Evolutionary conservation across 2,113 vertebrate genomes (phyloP).

Genomic region (Scytalopus superciliaris): DNA sequence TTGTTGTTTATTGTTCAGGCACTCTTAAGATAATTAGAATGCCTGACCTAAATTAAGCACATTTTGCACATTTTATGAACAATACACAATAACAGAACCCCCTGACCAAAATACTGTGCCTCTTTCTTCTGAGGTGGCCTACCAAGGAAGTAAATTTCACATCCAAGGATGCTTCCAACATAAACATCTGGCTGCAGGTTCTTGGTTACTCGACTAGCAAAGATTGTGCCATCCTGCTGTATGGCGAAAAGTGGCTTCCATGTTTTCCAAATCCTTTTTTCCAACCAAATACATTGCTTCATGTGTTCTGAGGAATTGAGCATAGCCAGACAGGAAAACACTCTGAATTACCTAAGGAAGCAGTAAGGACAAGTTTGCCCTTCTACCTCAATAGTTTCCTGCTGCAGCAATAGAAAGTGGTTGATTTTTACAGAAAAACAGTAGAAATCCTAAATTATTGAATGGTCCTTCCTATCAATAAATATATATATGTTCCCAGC

Average conservation of each 20-base stretch:
- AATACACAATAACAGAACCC: slow-evolving; percentile 3
- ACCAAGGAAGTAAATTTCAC: not conserved
- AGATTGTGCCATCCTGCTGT: accelerated
- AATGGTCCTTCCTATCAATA: not conserved
- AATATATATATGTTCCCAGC: not conserved
- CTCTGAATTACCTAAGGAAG: not conserved
- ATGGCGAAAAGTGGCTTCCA: not conserved
- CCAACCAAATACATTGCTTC: not conserved
- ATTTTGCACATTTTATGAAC: slow-evolving; percentile 36
- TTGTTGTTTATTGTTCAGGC: slow-evolving; percentile 50
- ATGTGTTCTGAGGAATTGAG: not conserved
- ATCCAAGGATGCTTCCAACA: not conserved
- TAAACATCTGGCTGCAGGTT: not conserved
- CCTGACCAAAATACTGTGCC: not conserved
- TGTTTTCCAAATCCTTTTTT: not conserved
- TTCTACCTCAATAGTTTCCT: not conserved
- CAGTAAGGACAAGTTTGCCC: not conserved
- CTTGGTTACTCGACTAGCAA: not conserved
- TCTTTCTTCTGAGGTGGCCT: not conserved
- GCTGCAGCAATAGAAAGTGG: not conserved
- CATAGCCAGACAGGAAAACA: not conserved
- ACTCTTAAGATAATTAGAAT: not conserved
- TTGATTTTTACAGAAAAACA: not conserved
- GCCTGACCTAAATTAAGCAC: slow-evolving; percentile 18
- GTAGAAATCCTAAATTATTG: not conserved